Evolutionary conservation across 2,888 invertebrate species (phyloP), one percentile per base, ranked within the genome.

Genomic region (Temnothorax unifasciatus): DNA sequence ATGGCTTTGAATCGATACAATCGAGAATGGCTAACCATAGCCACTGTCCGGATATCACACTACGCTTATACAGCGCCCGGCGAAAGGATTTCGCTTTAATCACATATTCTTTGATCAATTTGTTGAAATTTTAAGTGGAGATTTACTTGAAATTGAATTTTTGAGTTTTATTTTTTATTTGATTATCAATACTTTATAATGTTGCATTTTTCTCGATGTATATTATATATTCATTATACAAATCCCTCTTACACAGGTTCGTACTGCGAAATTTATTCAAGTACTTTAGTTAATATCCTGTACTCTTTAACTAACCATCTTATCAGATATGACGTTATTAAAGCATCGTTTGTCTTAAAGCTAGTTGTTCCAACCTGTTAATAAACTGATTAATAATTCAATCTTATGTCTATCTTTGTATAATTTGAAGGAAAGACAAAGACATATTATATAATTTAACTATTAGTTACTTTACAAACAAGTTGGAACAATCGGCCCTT

Each of bases 271-370:
- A 76, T n/a, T 64, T 25, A 34, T 15, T 0, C n/a, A n/a, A 59
- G 44, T 2, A 59, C n/a, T 59, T 44, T n/a, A 41, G 75, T 66
- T 66, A 66, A 66, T 18, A 25, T 21, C 25, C 34, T 44, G n/a
- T 52, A 63, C 41, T 54, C 18, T n/a, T 77, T 25, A 66, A 11
- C 3, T 29, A 29, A 29, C 50, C 18, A 34, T 69, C 11, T 59
- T 59, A 79, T 79, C 79, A 59, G 79, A 59, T 44, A 15, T 34
- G 54, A 79, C 57, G 34, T 57, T 77, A 77, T 68, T 57, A 34
- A 47, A 25, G 44, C 34, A 47, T 44, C 52, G 68, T 68, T 13
- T 75, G 50, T 15, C n/a, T 76, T 79, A 79, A 0, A 3, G 3
- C 3, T 29, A 29, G 29, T 29, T 29, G 3, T 29, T 29, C 3